Evolutionary conservation across 2,888 invertebrate genomes (phyloP).

Genomic region (Catonia carolina): DNA sequence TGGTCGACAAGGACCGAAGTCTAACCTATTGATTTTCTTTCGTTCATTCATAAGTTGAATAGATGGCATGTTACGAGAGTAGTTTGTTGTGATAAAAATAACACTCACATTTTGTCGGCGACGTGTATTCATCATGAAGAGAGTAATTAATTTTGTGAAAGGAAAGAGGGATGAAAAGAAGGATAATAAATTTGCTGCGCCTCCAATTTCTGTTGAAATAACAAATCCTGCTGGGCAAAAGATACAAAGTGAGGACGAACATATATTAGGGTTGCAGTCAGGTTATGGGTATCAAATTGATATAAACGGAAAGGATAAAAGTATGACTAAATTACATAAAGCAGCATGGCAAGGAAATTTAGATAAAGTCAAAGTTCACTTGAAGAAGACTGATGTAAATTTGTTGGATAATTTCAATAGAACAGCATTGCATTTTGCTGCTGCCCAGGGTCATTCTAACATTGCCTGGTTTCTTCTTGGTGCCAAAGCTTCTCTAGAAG

Average conservation of each 20-base stretch:
- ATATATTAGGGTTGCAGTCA: conserved; percentile 32
- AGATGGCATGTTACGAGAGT: background rate
- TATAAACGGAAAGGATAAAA: conserved; percentile 37
- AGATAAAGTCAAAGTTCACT: conserved; percentile 36
- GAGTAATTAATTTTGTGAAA: conserved; percentile 39
- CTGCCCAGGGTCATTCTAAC: conserved; percentile 38
- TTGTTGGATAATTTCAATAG: conserved; percentile 36
- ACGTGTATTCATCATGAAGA: conserved; percentile 34
- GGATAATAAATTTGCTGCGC: conserved; percentile 31
- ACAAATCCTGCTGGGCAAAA: conserved; percentile 35
- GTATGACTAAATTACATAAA: conserved; percentile 37
- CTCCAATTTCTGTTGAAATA: conserved; percentile 33
- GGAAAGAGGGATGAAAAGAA: conserved; percentile 37
- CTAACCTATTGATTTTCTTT: conserved; percentile 13
- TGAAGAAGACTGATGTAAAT: conserved; percentile 38
- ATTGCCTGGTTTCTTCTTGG: conserved; percentile 38
- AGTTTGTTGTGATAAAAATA: background rate
- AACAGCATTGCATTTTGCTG: conserved; percentile 39
- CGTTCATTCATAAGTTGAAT: background rate
- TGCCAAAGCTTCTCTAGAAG: conserved; percentile 37
- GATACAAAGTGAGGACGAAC: conserved; percentile 34
- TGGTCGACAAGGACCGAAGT: background rate
- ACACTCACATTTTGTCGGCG: background rate
- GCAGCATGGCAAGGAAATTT: conserved; percentile 39
- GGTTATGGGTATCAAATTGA: conserved; percentile 36